These are phyloP conservation scores for Oncorhynchus gorbuscha DNA, from an alignment of 2,113 vertebrate genomes.

Conservation along the genomic window DNA sequence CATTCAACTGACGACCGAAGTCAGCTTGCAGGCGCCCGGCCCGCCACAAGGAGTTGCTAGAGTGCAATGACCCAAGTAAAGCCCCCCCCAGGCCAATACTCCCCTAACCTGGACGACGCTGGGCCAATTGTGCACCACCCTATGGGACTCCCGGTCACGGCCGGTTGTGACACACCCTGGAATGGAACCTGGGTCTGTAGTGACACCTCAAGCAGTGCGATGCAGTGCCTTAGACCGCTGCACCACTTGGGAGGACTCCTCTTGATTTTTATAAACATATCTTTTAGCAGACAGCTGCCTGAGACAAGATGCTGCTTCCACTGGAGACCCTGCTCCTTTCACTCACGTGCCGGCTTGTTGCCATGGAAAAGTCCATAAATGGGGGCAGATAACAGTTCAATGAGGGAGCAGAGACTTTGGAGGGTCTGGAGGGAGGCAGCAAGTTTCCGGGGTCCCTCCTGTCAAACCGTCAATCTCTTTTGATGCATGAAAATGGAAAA, in stretches of 20 bases:
- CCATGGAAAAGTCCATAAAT: constrained; percentile 72
- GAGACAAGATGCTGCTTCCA: constrained; percentile 64
- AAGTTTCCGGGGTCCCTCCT: constrained; percentile 66
- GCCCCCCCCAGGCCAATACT: too few relatives aligned
- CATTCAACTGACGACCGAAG: too few relatives aligned
- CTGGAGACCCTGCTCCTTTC: constrained; percentile 64
- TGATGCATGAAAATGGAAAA: constrained; percentile 58
- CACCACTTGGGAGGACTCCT: constrained; percentile 2
- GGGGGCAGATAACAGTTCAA: constrained; percentile 74
- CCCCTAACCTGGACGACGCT: too few relatives aligned
- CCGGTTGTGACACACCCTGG: too few relatives aligned
- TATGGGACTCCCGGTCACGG: too few relatives aligned
- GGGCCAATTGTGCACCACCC: too few relatives aligned
- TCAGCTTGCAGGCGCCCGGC: too few relatives aligned
- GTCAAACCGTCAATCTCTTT: constrained; percentile 74
- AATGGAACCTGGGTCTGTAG: too few relatives aligned
- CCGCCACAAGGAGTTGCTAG: too few relatives aligned
- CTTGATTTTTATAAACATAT: constrained; percentile 1
- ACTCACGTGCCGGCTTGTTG: constrained; percentile 56
- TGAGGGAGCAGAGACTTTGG: constrained; percentile 64
- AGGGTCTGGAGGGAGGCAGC: constrained; percentile 61
- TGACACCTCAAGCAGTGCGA: too few relatives aligned
- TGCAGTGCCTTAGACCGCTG: too few relatives aligned
- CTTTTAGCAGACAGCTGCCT: constrained; percentile 69
- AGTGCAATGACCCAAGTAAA: too few relatives aligned